These are phyloP conservation scores for Channa argus DNA, from an alignment of 2,113 vertebrate genomes.

Conservation along the genomic window DNA sequence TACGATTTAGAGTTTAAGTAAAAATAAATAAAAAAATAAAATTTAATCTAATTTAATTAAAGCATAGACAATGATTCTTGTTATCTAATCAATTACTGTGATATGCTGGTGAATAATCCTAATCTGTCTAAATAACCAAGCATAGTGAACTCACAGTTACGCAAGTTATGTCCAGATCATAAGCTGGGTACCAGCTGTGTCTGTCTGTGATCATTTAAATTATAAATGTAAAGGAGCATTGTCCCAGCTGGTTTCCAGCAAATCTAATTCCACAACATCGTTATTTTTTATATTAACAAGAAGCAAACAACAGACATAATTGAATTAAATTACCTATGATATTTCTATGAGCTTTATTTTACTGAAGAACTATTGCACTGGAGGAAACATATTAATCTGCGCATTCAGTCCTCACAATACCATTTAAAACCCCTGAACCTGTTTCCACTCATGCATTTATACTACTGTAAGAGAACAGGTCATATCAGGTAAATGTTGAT, in stretches of 20 bases:
- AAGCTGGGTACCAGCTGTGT: background rate
- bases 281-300: background rate
- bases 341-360: background rate
- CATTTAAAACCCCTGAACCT: background rate
- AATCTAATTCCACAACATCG: background rate
- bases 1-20: too few species aligned
- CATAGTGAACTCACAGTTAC: too few species aligned
- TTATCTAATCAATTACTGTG: too few species aligned
- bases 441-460: background rate
- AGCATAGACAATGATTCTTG: too few species aligned
- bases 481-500: conserved; percentile 3
- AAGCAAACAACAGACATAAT: background rate
- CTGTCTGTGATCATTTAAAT: background rate
- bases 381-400: background rate
- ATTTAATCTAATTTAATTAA: too few species aligned
- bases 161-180: background rate
- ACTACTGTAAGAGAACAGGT: background rate
- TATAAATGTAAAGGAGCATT: background rate
- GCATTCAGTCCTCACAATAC: background rate
- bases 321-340: background rate
- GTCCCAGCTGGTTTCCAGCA: background rate
- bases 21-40: too few species aligned
- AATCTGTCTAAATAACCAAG: too few species aligned
- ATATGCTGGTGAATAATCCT: too few species aligned
- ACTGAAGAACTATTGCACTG: background rate